Conservation (phyloP, 1,140 invertebrate species). For the Drosophila sp. region DNA sequence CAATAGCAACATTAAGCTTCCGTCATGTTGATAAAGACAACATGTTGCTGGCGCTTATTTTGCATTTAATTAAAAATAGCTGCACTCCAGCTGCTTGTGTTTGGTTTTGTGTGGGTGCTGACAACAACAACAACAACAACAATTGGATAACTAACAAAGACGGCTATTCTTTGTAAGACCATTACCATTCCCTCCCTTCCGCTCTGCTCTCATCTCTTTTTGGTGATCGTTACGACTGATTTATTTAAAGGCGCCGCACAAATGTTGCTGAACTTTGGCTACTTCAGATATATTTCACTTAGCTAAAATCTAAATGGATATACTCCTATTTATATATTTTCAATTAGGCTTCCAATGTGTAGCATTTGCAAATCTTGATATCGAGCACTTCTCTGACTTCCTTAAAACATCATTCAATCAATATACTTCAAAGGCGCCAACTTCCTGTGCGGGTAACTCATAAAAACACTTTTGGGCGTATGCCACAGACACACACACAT, state of each 20-base stretch:
- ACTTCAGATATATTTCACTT: conserved; percentile 58
- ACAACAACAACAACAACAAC: conserved; percentile 35
- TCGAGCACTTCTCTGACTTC: conserved; percentile 26
- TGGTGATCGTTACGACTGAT: conserved; percentile 61
- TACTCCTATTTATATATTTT: not conserved
- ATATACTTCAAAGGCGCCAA: conserved; percentile 54
- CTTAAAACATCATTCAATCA: conserved; percentile 28
- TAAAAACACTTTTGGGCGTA: conserved; percentile 51
- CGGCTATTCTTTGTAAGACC: conserved; percentile 61
- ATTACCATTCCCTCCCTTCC: conserved; percentile 16
- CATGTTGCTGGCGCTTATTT: conserved; percentile 67
- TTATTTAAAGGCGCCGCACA: conserved; percentile 74
- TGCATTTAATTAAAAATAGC: conserved; percentile 77
- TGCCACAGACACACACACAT: conserved; percentile 35
- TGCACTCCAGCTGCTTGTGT: conserved; percentile 68
- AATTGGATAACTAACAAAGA: conserved; percentile 53
- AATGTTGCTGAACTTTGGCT: conserved; percentile 77
- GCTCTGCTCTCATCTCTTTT: conserved; percentile 1
- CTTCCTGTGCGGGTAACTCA: conserved; percentile 45
- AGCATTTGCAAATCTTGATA: conserved; percentile 25
- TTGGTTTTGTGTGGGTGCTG: conserved; percentile 59
- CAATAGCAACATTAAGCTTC: conserved; percentile 41
- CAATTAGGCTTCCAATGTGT: not conserved
- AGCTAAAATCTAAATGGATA: conserved; percentile 2
- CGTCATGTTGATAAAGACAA: conserved; percentile 31